Conservation (phyloP, 2,797 vertebrate species). For the Sardinella longiceps region DNA sequence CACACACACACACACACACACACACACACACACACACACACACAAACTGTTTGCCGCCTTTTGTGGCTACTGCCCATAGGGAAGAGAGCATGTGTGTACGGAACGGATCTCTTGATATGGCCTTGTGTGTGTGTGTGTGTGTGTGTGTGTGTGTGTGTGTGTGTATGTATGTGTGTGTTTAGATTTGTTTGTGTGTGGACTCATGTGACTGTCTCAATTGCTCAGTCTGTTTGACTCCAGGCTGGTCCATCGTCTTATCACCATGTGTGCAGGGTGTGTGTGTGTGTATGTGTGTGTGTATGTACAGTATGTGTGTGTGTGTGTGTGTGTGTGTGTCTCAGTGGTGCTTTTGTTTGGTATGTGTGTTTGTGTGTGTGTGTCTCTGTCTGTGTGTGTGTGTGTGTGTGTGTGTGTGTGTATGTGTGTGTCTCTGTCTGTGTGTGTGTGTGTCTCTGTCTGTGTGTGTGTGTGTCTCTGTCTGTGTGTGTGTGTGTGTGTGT, state of each 20-base stretch:
- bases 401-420: neutral
- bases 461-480: neutral
- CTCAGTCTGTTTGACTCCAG: neutral
- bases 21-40: neutral
- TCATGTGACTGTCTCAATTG: neutral
- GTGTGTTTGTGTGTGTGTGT: neutral
- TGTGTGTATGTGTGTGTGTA: neutral
- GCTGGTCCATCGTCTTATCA: conserved; percentile 5
- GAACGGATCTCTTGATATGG: neutral
- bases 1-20: neutral
- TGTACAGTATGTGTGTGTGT: no score
- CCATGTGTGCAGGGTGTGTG: neutral
- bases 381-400: neutral
- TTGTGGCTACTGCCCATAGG: neutral
- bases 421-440: neutral
- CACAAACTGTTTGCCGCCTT: neutral
- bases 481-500: neutral
- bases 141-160: conserved; percentile 11
- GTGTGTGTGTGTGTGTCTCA: no score
- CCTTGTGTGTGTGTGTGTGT: neutral
- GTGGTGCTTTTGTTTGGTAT: neutral
- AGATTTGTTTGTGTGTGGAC: neutral
- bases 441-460: neutral
- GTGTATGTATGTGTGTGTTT: conserved; percentile 8
- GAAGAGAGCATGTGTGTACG: neutral